Percentiles rank a stretch among this genome's conserved stretches.
Conservation (phyloP, 2,797 vertebrate species). For the Sorex maritimensis region DNA sequence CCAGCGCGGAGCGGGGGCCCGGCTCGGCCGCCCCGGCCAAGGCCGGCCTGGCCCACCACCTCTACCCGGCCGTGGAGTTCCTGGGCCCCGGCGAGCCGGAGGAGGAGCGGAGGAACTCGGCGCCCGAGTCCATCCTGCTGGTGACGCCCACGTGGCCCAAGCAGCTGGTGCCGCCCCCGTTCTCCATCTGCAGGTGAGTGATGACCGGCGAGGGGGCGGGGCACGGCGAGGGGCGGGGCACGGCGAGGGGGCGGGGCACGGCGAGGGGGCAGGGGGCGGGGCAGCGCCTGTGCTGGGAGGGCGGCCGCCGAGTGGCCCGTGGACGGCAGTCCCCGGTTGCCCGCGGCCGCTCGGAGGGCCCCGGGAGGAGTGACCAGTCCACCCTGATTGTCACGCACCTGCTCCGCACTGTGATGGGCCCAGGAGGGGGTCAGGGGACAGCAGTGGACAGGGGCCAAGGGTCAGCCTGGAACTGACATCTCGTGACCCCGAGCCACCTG, state of each 20-base stretch:
- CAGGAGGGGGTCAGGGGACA: neutral
- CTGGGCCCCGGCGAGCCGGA: slow-evolving; percentile 94
- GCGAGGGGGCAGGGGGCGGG: no score
- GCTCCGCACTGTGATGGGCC: rapidly evolving
- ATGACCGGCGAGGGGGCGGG: no score
- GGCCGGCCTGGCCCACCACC: slow-evolving; percentile 90
- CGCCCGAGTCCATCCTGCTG: slow-evolving; percentile 94
- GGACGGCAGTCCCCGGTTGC: neutral
- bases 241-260: no score
- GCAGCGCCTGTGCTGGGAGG: neutral
- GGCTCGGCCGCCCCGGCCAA: slow-evolving; percentile 90
- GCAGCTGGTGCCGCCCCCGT: slow-evolving; percentile 95
- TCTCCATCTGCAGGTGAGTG: slow-evolving; percentile 96
- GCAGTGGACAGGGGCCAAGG: no score
- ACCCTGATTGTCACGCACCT: neutral
- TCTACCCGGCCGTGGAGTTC: slow-evolving; percentile 94
- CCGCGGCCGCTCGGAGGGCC: neutral
- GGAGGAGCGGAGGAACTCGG: slow-evolving; percentile 92
- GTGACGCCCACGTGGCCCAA: slow-evolving; percentile 97
- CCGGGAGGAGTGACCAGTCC: neutral
- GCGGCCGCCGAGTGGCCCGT: neutral
- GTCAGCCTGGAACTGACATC: no score
- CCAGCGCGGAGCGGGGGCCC: slow-evolving; percentile 93
- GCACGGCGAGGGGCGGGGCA: no score
- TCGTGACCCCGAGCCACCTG: no score